A percentile compares a stretch with the other conserved stretches of the same genome.
These are phyloP conservation scores for Hypercompe scribonia DNA, from an alignment of 2,888 invertebrate species.

Conservation along the genomic window DNA sequence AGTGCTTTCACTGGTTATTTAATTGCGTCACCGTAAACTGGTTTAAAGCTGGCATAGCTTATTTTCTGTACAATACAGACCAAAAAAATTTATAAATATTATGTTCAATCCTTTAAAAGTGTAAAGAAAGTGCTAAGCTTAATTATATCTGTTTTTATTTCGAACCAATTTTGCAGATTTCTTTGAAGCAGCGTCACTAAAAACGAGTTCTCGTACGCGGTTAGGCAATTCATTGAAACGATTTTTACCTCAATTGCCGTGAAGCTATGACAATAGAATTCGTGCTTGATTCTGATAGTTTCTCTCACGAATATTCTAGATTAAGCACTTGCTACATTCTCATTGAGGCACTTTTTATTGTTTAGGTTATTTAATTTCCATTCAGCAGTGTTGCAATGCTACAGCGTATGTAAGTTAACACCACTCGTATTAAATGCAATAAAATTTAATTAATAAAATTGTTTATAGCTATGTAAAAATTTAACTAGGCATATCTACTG, in stretches of 20 bases:
- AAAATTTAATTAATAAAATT: too few relatives aligned
- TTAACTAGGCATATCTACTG: too few relatives aligned
- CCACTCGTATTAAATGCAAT: too few relatives aligned
- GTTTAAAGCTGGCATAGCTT: too few relatives aligned
- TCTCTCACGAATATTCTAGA: constrained; percentile 31
- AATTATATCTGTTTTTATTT: neutral
- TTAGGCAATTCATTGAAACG: constrained; percentile 14
- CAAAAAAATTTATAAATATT: too few relatives aligned
- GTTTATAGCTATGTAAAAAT: too few relatives aligned
- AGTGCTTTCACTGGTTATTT: too few relatives aligned
- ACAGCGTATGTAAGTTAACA: neutral
- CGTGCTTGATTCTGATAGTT: constrained; percentile 24
- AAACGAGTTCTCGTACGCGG: constrained; percentile 21
- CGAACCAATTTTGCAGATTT: neutral
- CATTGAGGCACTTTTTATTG: neutral
- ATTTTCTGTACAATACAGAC: too few relatives aligned
- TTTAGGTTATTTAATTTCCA: neutral
- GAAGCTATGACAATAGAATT: constrained; percentile 15
- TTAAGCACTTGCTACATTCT: neutral
- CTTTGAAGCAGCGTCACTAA: constrained; percentile 1
- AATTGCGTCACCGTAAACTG: too few relatives aligned
- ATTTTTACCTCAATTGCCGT: constrained; percentile 25
- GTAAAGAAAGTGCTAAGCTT: too few relatives aligned
- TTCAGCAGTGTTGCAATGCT: neutral
- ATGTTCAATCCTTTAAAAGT: too few relatives aligned